These are phyloP conservation scores for Hemibagrus wyckioides DNA, from an alignment of 2,113 vertebrate genomes.

Conservation along the genomic window DNA sequence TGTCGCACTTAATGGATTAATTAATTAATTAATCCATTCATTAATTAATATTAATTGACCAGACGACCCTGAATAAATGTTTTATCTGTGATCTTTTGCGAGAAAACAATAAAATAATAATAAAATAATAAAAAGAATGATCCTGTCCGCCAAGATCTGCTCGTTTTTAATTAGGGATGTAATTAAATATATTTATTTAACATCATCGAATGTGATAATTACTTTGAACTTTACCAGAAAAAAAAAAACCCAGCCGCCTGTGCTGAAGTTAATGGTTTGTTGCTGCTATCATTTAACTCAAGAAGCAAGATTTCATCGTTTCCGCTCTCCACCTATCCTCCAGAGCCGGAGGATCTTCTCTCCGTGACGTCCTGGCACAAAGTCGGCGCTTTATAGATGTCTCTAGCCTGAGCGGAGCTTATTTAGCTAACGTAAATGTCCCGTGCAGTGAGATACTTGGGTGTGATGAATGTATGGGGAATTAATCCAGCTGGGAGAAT, in stretches of 20 bases:
- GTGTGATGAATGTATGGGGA: not conserved
- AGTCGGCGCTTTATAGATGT: not conserved
- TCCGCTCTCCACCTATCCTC: not conserved
- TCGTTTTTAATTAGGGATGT: not conserved
- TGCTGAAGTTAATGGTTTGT: not conserved
- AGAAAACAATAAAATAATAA: no score
- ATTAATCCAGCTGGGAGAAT: slow-evolving; percentile 19
- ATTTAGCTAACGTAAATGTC: not conserved
- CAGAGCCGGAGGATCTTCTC: not conserved
- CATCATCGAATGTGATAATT: not conserved
- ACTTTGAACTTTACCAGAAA: not conserved
- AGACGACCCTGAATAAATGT: not conserved
- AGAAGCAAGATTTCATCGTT: not conserved
- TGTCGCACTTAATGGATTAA: no score
- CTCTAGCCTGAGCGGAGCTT: not conserved
- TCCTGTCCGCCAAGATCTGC: no score
- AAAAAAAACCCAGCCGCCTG: no score
- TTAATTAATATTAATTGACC: no score
- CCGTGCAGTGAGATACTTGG: not conserved
- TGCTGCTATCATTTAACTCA: no score
- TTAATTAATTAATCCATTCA: no score
- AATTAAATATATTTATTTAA: not conserved
- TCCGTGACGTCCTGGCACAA: not conserved
- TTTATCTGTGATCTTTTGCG: not conserved
- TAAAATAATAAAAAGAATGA: no score